Evolutionary conservation across 2,797 vertebrate genomes (phyloP).

Genomic region (Orientallactaga sibirica): DNA sequence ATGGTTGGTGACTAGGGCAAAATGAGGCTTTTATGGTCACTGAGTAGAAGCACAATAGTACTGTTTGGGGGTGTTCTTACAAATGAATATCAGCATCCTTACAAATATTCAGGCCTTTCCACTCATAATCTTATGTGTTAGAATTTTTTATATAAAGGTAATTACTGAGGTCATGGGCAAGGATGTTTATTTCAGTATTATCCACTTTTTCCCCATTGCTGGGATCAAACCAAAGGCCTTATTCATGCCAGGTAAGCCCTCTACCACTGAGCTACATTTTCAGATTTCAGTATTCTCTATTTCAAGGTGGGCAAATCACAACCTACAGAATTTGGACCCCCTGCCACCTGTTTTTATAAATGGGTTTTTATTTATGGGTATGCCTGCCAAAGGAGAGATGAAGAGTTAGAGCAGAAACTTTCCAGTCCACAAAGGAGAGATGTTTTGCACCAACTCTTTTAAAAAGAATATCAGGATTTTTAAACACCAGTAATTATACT

Average conservation of each 20-base stretch:
- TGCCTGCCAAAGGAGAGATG: background rate
- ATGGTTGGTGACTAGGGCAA: background rate
- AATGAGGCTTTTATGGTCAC: background rate
- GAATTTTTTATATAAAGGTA: background rate
- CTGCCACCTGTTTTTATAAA: background rate
- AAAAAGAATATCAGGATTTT: background rate
- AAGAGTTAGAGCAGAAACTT: background rate
- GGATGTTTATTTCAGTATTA: background rate
- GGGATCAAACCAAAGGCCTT: background rate
- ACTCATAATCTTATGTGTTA: background rate
- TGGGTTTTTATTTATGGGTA: background rate
- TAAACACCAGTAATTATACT: background rate
- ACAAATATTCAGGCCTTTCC: background rate
- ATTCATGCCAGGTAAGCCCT: background rate
- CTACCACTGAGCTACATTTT: background rate
- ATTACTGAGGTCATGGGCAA: background rate
- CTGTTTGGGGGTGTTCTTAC: conserved; percentile 19
- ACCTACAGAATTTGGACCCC: background rate
- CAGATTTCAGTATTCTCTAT: background rate
- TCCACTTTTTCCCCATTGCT: background rate
- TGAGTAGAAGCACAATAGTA: background rate
- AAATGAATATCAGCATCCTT: background rate
- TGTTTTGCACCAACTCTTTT: background rate
- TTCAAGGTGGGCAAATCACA: background rate
- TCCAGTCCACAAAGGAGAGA: background rate